A percentile compares a stretch with the other conserved stretches of the same genome.
These are phyloP conservation scores for Thryonomys swinderianus DNA, from an alignment of 2,113 vertebrate species.

Conservation along the genomic window DNA sequence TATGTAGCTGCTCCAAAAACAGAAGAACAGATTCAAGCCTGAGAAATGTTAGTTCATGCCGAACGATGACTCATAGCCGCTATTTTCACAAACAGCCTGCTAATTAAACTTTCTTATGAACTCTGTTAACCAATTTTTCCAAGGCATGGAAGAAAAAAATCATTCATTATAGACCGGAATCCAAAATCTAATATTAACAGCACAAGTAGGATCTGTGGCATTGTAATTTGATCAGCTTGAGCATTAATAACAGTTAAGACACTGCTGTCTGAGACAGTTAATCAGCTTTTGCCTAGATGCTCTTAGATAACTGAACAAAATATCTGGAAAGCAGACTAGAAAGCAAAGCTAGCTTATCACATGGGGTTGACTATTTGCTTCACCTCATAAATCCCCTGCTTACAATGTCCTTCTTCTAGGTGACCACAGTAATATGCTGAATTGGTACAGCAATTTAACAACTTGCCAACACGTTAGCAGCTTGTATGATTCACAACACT, in stretches of 20 bases:
- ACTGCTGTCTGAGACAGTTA: constrained; percentile 82
- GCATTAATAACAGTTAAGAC: constrained; percentile 85
- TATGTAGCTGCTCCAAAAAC: constrained; percentile 57
- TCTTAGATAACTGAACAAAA: constrained; percentile 79
- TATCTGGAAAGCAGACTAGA: constrained; percentile 81
- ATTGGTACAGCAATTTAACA: background rate
- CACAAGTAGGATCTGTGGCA: constrained; percentile 83
- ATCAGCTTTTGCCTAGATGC: constrained; percentile 83
- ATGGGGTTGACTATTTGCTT: constrained; percentile 37
- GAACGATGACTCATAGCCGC: constrained; percentile 83
- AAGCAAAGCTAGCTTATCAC: constrained; percentile 66
- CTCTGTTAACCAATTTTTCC: constrained; percentile 86
- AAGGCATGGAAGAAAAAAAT: constrained; percentile 83
- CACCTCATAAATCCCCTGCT: constrained; percentile 15
- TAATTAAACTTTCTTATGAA: constrained; percentile 88
- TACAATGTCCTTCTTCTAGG: constrained; percentile 37
- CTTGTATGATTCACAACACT: background rate
- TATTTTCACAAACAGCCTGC: constrained; percentile 85
- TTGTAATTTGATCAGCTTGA: constrained; percentile 86
- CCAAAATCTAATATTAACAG: constrained; percentile 86
- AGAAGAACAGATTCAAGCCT: constrained; percentile 75
- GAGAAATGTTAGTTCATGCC: constrained; percentile 81
- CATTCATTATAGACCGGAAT: constrained; percentile 86
- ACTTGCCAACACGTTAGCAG: background rate
- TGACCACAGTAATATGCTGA: constrained; percentile 47